A percentile compares a stretch with the other conserved stretches of the same genome.
These are phyloP conservation scores for Hemibagrus guttatus DNA, from an alignment of 2,797 vertebrate genomes.

Conservation along the genomic window DNA sequence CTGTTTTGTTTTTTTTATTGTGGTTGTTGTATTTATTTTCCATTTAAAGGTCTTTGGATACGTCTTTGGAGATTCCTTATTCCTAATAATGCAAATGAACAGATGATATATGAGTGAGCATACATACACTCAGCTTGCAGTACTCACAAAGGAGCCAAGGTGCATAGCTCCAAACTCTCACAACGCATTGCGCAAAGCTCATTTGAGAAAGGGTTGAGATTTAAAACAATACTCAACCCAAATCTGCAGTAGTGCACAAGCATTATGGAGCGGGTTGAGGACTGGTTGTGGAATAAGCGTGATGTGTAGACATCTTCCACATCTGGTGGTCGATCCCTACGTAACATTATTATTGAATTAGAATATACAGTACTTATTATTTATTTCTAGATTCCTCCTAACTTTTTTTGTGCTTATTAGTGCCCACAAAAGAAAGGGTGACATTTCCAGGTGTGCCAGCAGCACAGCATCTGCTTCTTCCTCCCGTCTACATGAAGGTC, in stretches of 20 bases:
- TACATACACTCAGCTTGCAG: neutral
- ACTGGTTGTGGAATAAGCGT: neutral
- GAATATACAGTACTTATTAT: neutral
- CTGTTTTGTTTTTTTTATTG: neutral
- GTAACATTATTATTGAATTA: neutral
- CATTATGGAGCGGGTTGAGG: neutral
- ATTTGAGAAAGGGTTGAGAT: neutral
- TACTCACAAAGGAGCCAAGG: neutral
- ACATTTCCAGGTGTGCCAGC: slow-evolving; percentile 45
- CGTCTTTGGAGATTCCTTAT: neutral
- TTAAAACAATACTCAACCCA: neutral
- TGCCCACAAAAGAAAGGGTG: slow-evolving; percentile 40
- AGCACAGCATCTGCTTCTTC: slow-evolving; percentile 42
- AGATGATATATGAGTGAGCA: neutral
- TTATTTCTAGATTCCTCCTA: neutral
- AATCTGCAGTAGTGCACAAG: neutral
- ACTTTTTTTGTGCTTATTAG: slow-evolving; percentile 19
- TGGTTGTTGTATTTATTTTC: neutral
- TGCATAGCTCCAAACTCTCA: neutral
- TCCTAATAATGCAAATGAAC: neutral
- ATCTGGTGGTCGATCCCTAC: too few species aligned
- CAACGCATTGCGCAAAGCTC: neutral
- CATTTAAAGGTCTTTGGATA: neutral
- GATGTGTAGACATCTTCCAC: neutral
- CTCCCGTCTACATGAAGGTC: slow-evolving; percentile 26